A percentile compares a stretch with the other conserved stretches of the same genome.
These are phyloP conservation scores for Cordilura impudica DNA, from an alignment of 2,888 invertebrate species.

Conservation along the genomic window DNA sequence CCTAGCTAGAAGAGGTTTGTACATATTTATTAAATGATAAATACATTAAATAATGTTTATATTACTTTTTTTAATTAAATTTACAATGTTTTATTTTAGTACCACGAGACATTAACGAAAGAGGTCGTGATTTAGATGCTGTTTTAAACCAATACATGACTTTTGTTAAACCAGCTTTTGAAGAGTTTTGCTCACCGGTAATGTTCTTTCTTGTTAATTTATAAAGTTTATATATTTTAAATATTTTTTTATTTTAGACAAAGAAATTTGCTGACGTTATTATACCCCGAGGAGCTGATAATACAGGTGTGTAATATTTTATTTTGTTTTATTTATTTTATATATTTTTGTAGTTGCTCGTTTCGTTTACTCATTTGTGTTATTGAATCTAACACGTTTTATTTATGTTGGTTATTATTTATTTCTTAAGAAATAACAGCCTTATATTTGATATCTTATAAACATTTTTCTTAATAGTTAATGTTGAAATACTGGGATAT, in stretches of 20 bases:
- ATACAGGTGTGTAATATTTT: constrained; percentile 86
- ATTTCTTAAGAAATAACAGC: not conserved
- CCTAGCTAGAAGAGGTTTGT: constrained; percentile 93
- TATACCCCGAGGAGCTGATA: constrained; percentile 98
- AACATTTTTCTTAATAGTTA: constrained; percentile 14
- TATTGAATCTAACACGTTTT: constrained; percentile 42
- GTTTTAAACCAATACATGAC: constrained; percentile 98
- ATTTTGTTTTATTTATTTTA: constrained; percentile 14
- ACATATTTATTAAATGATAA: constrained; percentile 69
- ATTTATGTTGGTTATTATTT: constrained; percentile 25
- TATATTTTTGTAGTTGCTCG: constrained; percentile 47
- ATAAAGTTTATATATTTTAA: not conserved
- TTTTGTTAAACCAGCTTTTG: constrained; percentile 99
- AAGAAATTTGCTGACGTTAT: constrained; percentile 99
- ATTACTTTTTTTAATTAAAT: too few relatives aligned
- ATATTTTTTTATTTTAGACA: constrained; percentile 83
- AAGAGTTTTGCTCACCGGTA: constrained; percentile 98
- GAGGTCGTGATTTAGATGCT: constrained; percentile 94
- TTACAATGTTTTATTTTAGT: too few relatives aligned
- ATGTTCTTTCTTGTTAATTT: constrained; percentile 72
- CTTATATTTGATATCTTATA: constrained; percentile 7
- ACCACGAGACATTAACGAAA: constrained; percentile 95
- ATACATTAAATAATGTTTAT: too few relatives aligned
- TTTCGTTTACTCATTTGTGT: constrained; percentile 49
- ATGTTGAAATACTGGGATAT: constrained; percentile 20